phyloP scores from a whole-genome alignment of 2,888 invertebrate species.

The Conchocele bisecta region DNA sequence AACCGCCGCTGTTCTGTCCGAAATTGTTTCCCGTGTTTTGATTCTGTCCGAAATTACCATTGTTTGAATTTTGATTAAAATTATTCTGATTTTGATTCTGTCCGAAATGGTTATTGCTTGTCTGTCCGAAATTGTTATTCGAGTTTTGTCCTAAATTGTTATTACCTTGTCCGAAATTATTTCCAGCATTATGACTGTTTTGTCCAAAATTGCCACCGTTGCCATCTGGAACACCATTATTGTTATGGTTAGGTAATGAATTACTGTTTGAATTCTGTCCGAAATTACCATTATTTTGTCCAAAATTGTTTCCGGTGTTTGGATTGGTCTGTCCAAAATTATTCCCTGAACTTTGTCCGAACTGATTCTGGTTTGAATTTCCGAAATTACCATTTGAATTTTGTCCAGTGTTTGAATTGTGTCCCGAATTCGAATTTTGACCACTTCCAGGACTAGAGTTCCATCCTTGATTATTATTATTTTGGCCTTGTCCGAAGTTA shows the following conservation, averaged over 20 bases:
- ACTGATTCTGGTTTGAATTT: too few relatives aligned
- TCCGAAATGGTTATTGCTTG: not conserved
- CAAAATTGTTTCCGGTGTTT: not conserved
- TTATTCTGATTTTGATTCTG: not conserved
- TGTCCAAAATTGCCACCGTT: slow-evolving; percentile 3
- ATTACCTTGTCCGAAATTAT: not conserved
- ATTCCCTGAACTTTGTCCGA: not conserved
- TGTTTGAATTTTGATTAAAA: not conserved
- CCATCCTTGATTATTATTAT: not conserved
- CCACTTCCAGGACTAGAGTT: not conserved
- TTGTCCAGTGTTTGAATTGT: not conserved
- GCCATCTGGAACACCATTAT: not conserved
- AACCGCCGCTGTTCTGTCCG: not conserved
- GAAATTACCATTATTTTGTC: not conserved
- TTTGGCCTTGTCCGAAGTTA: not conserved
- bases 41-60: slow-evolving; percentile 3
- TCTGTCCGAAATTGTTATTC: not conserved
- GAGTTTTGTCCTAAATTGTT: not conserved
- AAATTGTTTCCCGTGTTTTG: not conserved
- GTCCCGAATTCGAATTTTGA: not conserved
- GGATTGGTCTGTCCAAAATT: slow-evolving; percentile 9
- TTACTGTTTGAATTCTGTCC: not conserved
- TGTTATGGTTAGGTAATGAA: not conserved
- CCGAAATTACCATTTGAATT: not conserved
- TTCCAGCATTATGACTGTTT: not conserved